Conservation (phyloP, 2,797 vertebrate species). For the Loris lydekkerianus region DNA sequence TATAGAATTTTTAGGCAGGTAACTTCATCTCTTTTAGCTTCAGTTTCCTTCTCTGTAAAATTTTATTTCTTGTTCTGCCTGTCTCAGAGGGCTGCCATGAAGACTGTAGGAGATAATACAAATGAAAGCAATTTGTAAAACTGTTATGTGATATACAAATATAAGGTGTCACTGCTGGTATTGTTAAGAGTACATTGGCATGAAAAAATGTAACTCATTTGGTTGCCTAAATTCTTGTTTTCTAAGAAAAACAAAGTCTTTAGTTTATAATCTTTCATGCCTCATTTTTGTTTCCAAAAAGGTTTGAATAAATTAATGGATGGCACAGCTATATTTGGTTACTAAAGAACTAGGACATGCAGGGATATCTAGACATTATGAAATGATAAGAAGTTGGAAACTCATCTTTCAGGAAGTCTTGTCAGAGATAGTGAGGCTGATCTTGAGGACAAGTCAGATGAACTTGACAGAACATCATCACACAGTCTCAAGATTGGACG, state of each 20-base stretch:
- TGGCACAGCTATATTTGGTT: conserved; percentile 34
- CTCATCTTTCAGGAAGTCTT: conserved; percentile 40
- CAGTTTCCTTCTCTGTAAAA: too few species aligned
- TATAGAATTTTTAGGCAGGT: conserved; percentile 56
- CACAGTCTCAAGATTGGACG: neutral
- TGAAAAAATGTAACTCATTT: conserved; percentile 55
- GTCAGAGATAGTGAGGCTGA: neutral
- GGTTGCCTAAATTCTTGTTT: conserved; percentile 50
- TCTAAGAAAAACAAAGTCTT: conserved; percentile 39
- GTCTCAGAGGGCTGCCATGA: conserved; percentile 1
- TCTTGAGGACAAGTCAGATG: conserved; percentile 1
- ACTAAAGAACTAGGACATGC: conserved; percentile 19
- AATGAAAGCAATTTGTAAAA: conserved; percentile 62
- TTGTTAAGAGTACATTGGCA: conserved; percentile 29
- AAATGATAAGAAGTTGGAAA: conserved; percentile 9
- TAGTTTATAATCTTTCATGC: conserved; percentile 50
- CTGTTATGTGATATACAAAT: conserved; percentile 21
- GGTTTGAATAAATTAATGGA: conserved; percentile 47
- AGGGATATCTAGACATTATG: neutral
- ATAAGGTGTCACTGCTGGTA: neutral
- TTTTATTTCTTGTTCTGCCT: conserved; percentile 14
- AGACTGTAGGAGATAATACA: neutral
- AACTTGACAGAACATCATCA: neutral
- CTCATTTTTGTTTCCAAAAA: conserved; percentile 46
- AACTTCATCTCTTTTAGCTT: neutral